Evolutionary conservation across 2,797 vertebrate species (phyloP).

Genomic region (Pachyuromys duprasi): DNA sequence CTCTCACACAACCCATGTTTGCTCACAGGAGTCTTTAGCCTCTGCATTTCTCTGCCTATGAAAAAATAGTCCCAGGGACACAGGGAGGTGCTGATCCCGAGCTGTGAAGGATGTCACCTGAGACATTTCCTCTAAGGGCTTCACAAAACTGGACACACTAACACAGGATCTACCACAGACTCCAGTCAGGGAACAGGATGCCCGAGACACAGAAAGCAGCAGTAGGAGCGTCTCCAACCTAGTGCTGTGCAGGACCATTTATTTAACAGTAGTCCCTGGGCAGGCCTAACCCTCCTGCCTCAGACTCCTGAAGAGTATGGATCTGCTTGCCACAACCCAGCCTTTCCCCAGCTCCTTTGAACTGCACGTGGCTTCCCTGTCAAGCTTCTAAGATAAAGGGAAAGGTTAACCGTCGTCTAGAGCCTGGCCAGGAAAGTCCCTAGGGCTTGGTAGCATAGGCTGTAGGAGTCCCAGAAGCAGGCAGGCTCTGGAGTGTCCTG

Average conservation of each 20-base stretch:
- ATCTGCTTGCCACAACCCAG: not conserved
- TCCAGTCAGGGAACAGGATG: not conserved
- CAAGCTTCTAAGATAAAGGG: not conserved
- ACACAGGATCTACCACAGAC: not conserved
- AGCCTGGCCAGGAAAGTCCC: not conserved
- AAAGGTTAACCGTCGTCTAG: no score
- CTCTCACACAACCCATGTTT: not conserved
- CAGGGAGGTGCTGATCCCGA: not conserved
- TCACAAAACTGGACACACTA: not conserved
- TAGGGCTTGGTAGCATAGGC: not conserved
- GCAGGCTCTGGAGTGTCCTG: not conserved
- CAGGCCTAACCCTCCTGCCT: fast-evolving
- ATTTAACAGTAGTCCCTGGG: no score
- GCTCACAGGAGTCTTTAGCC: not conserved
- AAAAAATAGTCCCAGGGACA: not conserved
- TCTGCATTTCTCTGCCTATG: not conserved
- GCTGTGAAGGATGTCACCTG: not conserved
- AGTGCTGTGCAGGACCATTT: not conserved
- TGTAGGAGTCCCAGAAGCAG: not conserved
- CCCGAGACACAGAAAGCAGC: not conserved
- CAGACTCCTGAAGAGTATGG: no score
- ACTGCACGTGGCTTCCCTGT: not conserved
- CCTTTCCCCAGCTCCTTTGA: not conserved
- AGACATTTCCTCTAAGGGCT: not conserved
- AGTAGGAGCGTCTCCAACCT: not conserved